These are phyloP conservation scores for Hymenochirus boettgeri DNA, from an alignment of 2,113 vertebrate species.

Conservation along the genomic window DNA sequence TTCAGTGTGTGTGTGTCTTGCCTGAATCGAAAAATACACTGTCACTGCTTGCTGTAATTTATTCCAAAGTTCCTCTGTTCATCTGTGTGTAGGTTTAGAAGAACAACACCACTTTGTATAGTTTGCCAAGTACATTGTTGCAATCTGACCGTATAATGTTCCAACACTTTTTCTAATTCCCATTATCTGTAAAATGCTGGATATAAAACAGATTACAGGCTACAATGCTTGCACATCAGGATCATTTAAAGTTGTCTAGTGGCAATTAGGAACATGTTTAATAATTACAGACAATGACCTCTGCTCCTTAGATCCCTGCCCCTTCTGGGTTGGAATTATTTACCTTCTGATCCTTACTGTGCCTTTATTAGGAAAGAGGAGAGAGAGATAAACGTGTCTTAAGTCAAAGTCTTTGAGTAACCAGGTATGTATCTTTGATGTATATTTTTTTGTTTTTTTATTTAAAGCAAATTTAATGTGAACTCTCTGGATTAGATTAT, in stretches of 20 bases:
- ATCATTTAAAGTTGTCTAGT: background rate
- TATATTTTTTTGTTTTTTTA: too few relatives aligned
- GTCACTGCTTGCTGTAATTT: background rate
- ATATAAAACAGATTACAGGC: background rate
- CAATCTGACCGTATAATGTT: background rate
- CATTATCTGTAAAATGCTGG: slow-evolving; percentile 11
- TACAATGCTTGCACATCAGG: background rate
- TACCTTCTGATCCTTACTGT: slow-evolving; percentile 10
- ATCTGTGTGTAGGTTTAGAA: slow-evolving; percentile 18
- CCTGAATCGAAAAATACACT: too few relatives aligned
- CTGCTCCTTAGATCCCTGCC: slow-evolving; percentile 4
- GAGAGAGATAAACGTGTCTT: too few relatives aligned
- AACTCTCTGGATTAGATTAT: too few relatives aligned
- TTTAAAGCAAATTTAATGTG: too few relatives aligned
- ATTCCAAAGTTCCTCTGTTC: slow-evolving; percentile 8
- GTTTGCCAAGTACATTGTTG: background rate
- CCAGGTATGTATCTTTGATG: too few relatives aligned
- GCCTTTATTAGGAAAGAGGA: background rate
- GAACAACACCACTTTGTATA: slow-evolving; percentile 26
- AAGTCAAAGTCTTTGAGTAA: too few relatives aligned
- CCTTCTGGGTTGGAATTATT: slow-evolving; percentile 1
- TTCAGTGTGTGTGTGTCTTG: too few relatives aligned
- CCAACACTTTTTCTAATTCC: background rate
- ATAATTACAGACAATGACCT: slow-evolving; percentile 39
- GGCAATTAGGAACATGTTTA: slow-evolving; percentile 30